Conservation (phyloP, 2,888 invertebrate species). For the Lasioglossum marginatum region DNA sequence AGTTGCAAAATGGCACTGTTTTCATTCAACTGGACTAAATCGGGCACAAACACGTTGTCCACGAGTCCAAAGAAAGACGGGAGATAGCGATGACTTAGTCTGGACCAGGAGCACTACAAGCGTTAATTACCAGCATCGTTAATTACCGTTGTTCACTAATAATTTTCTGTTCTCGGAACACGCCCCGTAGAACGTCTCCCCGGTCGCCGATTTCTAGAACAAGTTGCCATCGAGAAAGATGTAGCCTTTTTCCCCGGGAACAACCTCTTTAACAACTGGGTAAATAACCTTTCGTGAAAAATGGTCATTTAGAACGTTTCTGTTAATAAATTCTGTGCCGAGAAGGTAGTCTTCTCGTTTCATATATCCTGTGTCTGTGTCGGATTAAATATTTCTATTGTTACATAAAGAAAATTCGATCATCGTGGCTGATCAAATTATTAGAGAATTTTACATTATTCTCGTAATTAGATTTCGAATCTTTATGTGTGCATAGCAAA, state of each 20-base stretch:
- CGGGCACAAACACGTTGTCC: constrained; percentile 41
- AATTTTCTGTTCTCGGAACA: constrained; percentile 40
- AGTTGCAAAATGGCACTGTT: constrained; percentile 64
- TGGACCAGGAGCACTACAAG: constrained; percentile 22
- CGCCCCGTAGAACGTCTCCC: not conserved
- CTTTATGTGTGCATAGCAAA: not conserved
- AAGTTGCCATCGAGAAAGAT: not conserved
- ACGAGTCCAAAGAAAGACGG: not conserved
- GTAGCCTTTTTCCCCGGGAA: not conserved
- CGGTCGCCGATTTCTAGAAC: not conserved
- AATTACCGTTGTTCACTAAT: constrained; percentile 53
- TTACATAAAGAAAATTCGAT: no score
- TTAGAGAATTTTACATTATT: not conserved
- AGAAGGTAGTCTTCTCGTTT: not conserved
- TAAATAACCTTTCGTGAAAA: not conserved
- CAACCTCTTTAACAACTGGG: not conserved
- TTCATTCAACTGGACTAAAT: constrained; percentile 63
- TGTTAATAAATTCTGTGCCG: not conserved
- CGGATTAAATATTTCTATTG: not conserved
- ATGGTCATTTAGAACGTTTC: not conserved
- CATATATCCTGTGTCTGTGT: not conserved
- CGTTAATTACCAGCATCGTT: constrained; percentile 56
- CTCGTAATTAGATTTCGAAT: not conserved
- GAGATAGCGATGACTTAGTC: constrained; percentile 29
- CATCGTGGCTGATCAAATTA: not conserved